Conservation (phyloP, 2,888 invertebrate species). For the Galerucella nymphaeae region DNA sequence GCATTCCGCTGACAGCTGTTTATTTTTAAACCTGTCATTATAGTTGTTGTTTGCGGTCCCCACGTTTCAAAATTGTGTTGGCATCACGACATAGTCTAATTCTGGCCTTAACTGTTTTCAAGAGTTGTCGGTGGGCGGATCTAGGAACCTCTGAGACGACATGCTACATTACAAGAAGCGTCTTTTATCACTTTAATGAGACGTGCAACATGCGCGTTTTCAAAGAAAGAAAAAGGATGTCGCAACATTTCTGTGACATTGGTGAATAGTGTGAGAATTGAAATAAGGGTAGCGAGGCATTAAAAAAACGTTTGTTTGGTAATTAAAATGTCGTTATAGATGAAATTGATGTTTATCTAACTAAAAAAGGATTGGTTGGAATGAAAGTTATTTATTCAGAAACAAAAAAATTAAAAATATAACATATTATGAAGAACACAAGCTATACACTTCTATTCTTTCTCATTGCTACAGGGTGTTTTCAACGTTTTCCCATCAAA, state of each 20-base stretch:
- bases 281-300: slow-evolving; percentile 11
- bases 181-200: slow-evolving; percentile 35
- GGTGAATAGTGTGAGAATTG: slow-evolving; percentile 14
- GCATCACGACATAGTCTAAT: slow-evolving; percentile 25
- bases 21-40: slow-evolving; percentile 53
- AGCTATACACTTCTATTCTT: too few species aligned
- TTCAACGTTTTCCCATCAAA: too few species aligned
- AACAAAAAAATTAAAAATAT: too few species aligned
- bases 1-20: slow-evolving; percentile 40
- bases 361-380: neutral
- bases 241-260: slow-evolving; percentile 9
- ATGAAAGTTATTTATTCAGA: neutral
- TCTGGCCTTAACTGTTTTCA: slow-evolving; percentile 28
- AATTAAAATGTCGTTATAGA: slow-evolving; percentile 7
- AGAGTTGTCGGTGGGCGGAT: slow-evolving; percentile 28
- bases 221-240: slow-evolving; percentile 23
- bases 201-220: slow-evolving; percentile 25
- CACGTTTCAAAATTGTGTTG: slow-evolving; percentile 15
- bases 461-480: too few species aligned
- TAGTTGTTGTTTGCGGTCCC: slow-evolving; percentile 44
- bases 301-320: neutral
- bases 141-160: slow-evolving; percentile 23
- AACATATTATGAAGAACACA: too few species aligned
- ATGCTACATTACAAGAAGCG: slow-evolving; percentile 32
- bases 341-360: neutral